phyloP scores from a whole-genome alignment of 92 coral and sea anemone species.

The Pocillopora grandis region DNA sequence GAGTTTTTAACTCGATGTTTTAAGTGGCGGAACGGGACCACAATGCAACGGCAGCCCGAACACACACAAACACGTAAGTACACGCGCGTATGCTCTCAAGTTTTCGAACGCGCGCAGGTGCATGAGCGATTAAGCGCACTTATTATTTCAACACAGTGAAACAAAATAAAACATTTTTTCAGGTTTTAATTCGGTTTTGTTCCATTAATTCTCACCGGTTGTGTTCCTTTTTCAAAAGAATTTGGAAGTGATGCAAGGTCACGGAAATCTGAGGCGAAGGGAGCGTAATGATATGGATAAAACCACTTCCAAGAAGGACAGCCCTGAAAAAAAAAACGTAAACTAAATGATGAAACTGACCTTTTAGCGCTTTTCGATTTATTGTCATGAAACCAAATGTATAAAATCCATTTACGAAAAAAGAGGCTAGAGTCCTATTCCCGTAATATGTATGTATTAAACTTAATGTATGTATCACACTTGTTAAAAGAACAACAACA shows the following conservation, averaged over 20 bases:
- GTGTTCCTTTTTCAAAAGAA: slow-evolving; percentile 89
- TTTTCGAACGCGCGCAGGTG: not conserved
- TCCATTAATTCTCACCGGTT: slow-evolving; percentile 64
- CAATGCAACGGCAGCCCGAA: too few species aligned
- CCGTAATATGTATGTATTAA: too few species aligned
- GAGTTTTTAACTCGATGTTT: too few species aligned
- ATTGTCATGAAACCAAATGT: too few species aligned
- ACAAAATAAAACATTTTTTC: too few species aligned
- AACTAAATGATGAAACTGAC: not conserved
- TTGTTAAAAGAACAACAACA: too few species aligned
- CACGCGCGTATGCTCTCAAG: not conserved
- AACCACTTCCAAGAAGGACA: slow-evolving; percentile 99
- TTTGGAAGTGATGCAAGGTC: slow-evolving; percentile 76
- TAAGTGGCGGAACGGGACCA: too few species aligned
- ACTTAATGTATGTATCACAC: too few species aligned
- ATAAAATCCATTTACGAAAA: too few species aligned
- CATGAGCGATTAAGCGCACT: not conserved
- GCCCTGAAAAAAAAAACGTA: slow-evolving; percentile 51
- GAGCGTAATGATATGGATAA: slow-evolving; percentile 96
- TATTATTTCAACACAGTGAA: not conserved
- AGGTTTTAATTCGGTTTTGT: not conserved
- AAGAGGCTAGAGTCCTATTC: too few species aligned
- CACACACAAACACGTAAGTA: not conserved
- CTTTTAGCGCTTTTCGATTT: too few species aligned
- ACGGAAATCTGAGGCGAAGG: slow-evolving; percentile 98